Evolutionary conservation across 1,140 invertebrate species (phyloP).

Genomic region (Hycleus cichorii): DNA sequence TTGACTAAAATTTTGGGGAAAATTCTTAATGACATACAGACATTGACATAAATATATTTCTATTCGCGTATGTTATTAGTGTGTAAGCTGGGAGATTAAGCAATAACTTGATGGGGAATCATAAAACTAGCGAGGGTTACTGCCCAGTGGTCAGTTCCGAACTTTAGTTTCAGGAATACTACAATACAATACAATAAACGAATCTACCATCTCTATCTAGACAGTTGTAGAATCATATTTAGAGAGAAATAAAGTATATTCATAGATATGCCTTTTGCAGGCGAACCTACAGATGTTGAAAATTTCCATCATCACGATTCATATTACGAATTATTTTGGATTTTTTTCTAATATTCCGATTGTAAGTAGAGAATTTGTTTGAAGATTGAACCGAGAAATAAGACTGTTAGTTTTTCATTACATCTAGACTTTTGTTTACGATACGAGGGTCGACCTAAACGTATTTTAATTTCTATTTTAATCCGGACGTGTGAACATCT

Average conservation of each 20-base stretch:
- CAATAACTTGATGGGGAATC: slow-evolving; percentile 27
- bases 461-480: slow-evolving; percentile 24
- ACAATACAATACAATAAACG: neutral
- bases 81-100: slow-evolving; percentile 32
- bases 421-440: too few species aligned
- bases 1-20: slow-evolving; percentile 11
- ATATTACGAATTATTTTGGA: neutral
- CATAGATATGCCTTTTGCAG: slow-evolving; percentile 31
- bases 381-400: too few species aligned
- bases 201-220: slow-evolving; percentile 3
- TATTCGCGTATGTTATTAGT: slow-evolving; percentile 31
- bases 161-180: slow-evolving; percentile 7
- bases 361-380: too few species aligned
- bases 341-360: too few species aligned
- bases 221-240: neutral
- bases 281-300: slow-evolving; percentile 30
- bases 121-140: slow-evolving; percentile 24
- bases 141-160: slow-evolving; percentile 30
- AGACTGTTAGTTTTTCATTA: too few species aligned
- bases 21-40: slow-evolving; percentile 28
- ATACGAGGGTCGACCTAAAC: slow-evolving; percentile 6
- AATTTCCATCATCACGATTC: slow-evolving; percentile 34
- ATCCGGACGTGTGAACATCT: slow-evolving; percentile 24
- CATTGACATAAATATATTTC: slow-evolving; percentile 10
- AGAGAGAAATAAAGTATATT: slow-evolving; percentile 1